Evolutionary conservation across 2,113 vertebrate species (phyloP).

Genomic region (Emydocephalus ijimae): DNA sequence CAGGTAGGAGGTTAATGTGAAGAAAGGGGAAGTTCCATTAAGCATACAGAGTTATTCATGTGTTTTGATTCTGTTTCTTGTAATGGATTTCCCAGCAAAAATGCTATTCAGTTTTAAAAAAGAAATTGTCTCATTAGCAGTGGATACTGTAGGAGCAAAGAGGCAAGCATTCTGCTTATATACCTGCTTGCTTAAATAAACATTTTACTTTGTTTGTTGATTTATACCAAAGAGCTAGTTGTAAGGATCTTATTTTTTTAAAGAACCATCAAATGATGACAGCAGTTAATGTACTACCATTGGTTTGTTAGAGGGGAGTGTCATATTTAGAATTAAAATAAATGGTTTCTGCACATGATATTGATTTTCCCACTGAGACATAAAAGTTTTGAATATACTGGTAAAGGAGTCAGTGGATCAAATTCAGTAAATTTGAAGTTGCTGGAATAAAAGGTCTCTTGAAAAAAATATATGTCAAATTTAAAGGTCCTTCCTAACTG

Average conservation of each 20-base stretch:
- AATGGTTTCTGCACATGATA: slow-evolving; percentile 57
- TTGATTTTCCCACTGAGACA: slow-evolving; percentile 63
- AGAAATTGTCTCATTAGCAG: not conserved
- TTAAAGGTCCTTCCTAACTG: slow-evolving; percentile 82
- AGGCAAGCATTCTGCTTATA: not conserved
- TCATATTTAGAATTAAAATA: slow-evolving; percentile 8
- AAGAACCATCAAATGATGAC: slow-evolving; percentile 36
- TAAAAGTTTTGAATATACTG: slow-evolving; percentile 72
- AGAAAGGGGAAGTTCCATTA: not conserved
- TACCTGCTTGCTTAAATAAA: not conserved
- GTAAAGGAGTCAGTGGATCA: slow-evolving; percentile 75
- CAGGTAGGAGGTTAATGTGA: not conserved
- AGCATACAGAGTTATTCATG: not conserved
- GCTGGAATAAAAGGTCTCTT: slow-evolving; percentile 73
- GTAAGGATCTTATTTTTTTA: slow-evolving; percentile 30
- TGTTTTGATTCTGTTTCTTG: not conserved
- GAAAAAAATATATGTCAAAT: slow-evolving; percentile 80
- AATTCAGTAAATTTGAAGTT: slow-evolving; percentile 75
- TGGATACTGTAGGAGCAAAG: not conserved
- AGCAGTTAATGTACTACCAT: slow-evolving; percentile 30
- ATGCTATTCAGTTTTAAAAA: not conserved
- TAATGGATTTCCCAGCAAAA: not conserved
- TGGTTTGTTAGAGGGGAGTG: slow-evolving; percentile 11
- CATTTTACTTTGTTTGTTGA: slow-evolving; percentile 45
- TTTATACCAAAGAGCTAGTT: slow-evolving; percentile 37